phyloP scores from a whole-genome alignment of 2,888 invertebrate species.

The Drosophila kambysellisi region DNA sequence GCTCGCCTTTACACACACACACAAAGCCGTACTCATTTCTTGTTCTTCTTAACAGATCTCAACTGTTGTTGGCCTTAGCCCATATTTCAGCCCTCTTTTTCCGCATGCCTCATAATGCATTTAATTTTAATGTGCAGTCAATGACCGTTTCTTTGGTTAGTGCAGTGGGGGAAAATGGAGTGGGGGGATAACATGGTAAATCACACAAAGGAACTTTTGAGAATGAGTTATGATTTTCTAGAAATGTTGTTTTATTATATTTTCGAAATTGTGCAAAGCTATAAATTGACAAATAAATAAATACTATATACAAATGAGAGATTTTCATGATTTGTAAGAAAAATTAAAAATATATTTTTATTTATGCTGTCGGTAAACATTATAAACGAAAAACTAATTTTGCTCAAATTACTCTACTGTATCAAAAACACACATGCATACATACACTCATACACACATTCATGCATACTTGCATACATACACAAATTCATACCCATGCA shows the following conservation, averaged over 20 bases:
- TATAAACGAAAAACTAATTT: neutral
- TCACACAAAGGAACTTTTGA: conserved; percentile 16
- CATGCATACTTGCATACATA: neutral
- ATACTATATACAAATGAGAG: neutral
- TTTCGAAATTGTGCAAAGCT: neutral
- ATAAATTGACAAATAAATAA: neutral
- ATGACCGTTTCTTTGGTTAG: conserved; percentile 43
- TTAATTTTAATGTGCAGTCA: conserved; percentile 64
- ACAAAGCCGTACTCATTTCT: conserved; percentile 14
- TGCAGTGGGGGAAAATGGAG: neutral
- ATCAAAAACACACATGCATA: conserved; percentile 1
- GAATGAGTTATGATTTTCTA: conserved; percentile 5
- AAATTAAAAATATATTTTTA: neutral
- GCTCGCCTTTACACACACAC: conserved; percentile 4
- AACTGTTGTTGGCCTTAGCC: conserved; percentile 52
- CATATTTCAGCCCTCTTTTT: conserved; percentile 30
- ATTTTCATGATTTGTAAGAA: neutral
- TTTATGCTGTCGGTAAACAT: neutral
- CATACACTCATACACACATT: conserved; percentile 2
- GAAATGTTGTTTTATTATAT: neutral
- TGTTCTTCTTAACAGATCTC: conserved; percentile 18
- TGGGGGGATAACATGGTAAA: conserved; percentile 1
- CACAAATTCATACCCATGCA: neutral
- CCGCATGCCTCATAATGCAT: conserved; percentile 45
- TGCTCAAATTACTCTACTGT: neutral